Evolutionary conservation across 2,113 vertebrate genomes (phyloP).

Genomic region (Crotophaga sulcirostris): DNA sequence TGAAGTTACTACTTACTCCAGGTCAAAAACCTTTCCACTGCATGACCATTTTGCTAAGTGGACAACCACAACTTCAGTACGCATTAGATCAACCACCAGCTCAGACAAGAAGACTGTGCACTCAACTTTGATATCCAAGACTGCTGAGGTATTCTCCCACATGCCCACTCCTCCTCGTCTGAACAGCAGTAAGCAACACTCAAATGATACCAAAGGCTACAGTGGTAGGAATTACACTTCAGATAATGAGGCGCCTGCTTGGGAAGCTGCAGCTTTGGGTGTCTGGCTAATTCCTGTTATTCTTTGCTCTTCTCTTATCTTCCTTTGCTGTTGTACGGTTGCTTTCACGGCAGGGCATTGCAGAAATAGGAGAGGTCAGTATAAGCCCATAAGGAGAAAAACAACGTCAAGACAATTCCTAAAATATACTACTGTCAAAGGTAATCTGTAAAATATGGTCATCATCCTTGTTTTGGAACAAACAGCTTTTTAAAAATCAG

Average conservation of each 20-base stretch:
- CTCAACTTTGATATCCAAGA: neutral
- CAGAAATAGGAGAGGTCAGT: slow-evolving; percentile 77
- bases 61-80: neutral
- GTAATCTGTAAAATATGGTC: slow-evolving; percentile 57
- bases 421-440: slow-evolving; percentile 74
- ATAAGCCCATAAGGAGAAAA: slow-evolving; percentile 69
- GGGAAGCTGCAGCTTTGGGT: slow-evolving; percentile 67
- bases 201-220: slow-evolving; percentile 82
- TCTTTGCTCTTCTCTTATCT: slow-evolving; percentile 73
- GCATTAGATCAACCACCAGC: neutral
- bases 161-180: slow-evolving; percentile 18
- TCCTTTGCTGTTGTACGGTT: slow-evolving; percentile 81
- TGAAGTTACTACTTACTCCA: neutral
- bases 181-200: slow-evolving; percentile 77
- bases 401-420: slow-evolving; percentile 73
- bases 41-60: neutral
- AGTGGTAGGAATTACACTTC: slow-evolving; percentile 76
- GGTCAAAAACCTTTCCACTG: neutral
- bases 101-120: neutral
- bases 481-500: neutral
- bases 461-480: neutral
- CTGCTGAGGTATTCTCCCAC: neutral
- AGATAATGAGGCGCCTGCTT: neutral
- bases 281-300: slow-evolving; percentile 76
- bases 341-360: slow-evolving; percentile 73